Conservation (phyloP, 2,113 vertebrate genomes). For the Hirundichthys speculiger region DNA sequence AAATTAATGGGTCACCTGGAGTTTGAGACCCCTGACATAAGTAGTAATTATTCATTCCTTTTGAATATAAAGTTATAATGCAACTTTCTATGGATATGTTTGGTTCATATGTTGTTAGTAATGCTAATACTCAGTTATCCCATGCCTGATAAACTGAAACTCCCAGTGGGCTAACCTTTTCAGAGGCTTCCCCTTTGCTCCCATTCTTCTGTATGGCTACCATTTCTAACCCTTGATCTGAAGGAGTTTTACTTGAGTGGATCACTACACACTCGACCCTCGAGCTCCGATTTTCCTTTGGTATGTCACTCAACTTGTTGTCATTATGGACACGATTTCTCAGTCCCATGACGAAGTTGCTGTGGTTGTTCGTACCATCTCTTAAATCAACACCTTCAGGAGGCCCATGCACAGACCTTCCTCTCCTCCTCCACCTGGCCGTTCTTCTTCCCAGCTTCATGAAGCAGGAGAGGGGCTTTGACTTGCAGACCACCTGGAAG, state of each 20-base stretch:
- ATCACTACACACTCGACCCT: slow-evolving; percentile 38
- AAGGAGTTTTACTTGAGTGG: slow-evolving; percentile 32
- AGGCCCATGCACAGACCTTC: slow-evolving; percentile 7
- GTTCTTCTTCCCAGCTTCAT: slow-evolving; percentile 19
- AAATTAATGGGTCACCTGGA: too few relatives aligned
- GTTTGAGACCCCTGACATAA: too few relatives aligned
- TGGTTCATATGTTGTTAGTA: not conserved
- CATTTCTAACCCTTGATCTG: slow-evolving; percentile 46
- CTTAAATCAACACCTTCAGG: slow-evolving; percentile 18
- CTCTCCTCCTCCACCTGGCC: slow-evolving; percentile 30
- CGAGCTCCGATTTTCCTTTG: slow-evolving; percentile 32
- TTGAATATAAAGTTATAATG: not conserved
- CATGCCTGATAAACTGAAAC: slow-evolving; percentile 75
- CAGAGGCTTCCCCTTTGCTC: slow-evolving; percentile 31
- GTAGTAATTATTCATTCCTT: not conserved
- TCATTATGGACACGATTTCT: slow-evolving; percentile 77
- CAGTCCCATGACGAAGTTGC: slow-evolving; percentile 53
- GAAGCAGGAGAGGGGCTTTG: slow-evolving; percentile 50
- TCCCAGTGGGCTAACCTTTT: slow-evolving; percentile 55
- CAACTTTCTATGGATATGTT: slow-evolving; percentile 8
- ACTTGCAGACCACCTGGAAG: slow-evolving; percentile 77
- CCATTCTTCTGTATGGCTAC: slow-evolving; percentile 39
- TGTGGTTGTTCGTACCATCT: slow-evolving; percentile 44
- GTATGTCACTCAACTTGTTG: slow-evolving; percentile 45
- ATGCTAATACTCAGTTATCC: slow-evolving; percentile 56